Conservation (phyloP, 1,140 invertebrate genomes). For the Saxidomus purpurata region DNA sequence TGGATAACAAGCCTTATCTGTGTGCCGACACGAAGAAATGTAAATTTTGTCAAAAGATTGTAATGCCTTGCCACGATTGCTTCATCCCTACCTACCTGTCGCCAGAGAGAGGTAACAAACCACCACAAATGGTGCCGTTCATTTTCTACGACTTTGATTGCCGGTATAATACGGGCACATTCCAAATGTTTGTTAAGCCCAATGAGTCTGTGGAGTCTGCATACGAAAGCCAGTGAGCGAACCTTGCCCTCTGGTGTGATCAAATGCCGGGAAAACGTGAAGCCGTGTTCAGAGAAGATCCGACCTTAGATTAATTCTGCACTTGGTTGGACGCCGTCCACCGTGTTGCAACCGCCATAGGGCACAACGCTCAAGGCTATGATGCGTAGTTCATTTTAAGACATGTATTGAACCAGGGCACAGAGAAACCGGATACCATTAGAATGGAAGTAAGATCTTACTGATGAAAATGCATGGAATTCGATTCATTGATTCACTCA, state of each 20-base stretch:
- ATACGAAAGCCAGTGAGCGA: background rate
- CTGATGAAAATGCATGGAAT: background rate
- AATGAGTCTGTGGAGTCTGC: background rate
- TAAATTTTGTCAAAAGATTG: background rate
- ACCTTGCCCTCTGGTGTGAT: background rate
- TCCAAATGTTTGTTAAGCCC: conserved; percentile 11
- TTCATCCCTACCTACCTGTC: background rate
- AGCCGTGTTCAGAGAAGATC: background rate
- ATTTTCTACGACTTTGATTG: conserved; percentile 27
- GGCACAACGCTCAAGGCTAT: conserved; percentile 33
- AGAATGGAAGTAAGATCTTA: conserved; percentile 39
- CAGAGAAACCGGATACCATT: conserved; percentile 4
- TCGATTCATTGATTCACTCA: background rate
- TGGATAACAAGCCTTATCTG: background rate
- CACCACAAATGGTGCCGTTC: background rate
- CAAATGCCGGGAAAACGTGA: background rate
- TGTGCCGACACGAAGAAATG: conserved; percentile 11
- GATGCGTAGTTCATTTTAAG: conserved; percentile 4
- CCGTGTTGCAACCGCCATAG: background rate
- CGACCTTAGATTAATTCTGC: background rate
- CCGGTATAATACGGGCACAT: background rate
- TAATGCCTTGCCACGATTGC: background rate
- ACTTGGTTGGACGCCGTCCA: background rate
- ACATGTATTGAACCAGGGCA: background rate
- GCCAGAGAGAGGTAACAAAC: background rate